A percentile compares a stretch with the other conserved stretches of the same genome.
phyloP scores from a whole-genome alignment of 2,888 invertebrate species.

The Fabriciana adippe region DNA sequence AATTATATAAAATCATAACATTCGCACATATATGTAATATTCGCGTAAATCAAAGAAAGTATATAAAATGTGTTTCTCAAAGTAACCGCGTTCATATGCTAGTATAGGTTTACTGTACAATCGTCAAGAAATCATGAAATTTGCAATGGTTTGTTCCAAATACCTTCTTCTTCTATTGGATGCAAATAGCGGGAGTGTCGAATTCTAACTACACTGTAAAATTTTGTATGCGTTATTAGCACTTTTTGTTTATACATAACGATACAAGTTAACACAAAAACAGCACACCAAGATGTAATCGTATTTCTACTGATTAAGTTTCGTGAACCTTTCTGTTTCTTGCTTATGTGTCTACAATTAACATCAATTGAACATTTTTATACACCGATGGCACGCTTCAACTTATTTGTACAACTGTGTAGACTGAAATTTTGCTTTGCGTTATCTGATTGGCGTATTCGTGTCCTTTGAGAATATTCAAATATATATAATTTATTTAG shows the following conservation, averaged over 20 bases:
- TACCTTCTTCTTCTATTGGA: constrained; percentile 64
- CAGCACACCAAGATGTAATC: constrained; percentile 28
- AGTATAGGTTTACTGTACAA: background rate
- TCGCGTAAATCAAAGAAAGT: too few relatives aligned
- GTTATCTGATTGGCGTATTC: constrained; percentile 27
- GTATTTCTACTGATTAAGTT: constrained; percentile 23
- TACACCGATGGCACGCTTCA: constrained; percentile 64
- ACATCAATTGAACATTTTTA: constrained; percentile 46
- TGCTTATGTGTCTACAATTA: constrained; percentile 31
- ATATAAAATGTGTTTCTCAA: too few relatives aligned
- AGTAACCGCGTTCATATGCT: too few relatives aligned
- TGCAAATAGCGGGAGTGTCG: constrained; percentile 67
- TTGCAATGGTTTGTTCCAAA: constrained; percentile 23
- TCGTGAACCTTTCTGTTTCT: constrained; percentile 12
- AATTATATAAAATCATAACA: too few relatives aligned
- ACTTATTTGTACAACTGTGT: constrained; percentile 67
- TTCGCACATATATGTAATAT: too few relatives aligned
- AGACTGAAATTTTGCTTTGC: constrained; percentile 52
- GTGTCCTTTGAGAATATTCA: constrained; percentile 29
- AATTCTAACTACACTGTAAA: constrained; percentile 68
- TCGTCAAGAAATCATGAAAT: constrained; percentile 14
- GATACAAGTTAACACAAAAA: constrained; percentile 32
- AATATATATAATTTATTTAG: constrained; percentile 17
- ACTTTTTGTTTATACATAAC: constrained; percentile 65
- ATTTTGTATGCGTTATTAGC: constrained; percentile 60